These are phyloP conservation scores for Scatophagus argus DNA, from an alignment of 2,113 vertebrate species.

Conservation along the genomic window DNA sequence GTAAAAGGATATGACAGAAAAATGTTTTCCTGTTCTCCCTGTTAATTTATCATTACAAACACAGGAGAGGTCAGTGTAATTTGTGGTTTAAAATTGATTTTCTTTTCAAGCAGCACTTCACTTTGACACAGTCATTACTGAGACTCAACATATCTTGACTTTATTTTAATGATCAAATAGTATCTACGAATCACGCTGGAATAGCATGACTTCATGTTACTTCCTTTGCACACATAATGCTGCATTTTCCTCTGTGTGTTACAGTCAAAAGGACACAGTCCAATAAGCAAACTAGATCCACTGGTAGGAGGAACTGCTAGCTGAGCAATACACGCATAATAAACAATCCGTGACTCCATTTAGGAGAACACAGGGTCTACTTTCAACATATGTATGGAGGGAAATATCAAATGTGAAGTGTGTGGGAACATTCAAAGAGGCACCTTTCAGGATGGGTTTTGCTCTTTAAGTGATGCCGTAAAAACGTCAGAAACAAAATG, in stretches of 20 bases:
- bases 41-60: neutral
- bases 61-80: neutral
- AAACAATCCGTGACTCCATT: slow-evolving; percentile 2
- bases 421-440: slow-evolving; percentile 28
- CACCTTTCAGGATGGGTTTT: slow-evolving; percentile 30
- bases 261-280: neutral
- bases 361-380: neutral
- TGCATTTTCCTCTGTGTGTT: neutral
- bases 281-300: slow-evolving; percentile 34
- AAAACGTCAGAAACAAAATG: neutral
- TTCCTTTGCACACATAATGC: neutral
- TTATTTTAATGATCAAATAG: neutral
- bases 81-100: neutral
- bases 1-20: neutral
- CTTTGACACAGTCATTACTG: neutral
- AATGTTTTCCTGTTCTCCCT: neutral
- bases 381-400: neutral
- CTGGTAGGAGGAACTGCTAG: slow-evolving; percentile 15
- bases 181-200: neutral
- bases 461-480: slow-evolving; percentile 14
- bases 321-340: neutral
- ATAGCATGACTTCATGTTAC: neutral
- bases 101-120: slow-evolving; percentile 15
- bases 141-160: neutral
- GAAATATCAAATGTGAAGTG: slow-evolving; percentile 6